phyloP scores from a whole-genome alignment of 1,140 invertebrate species.

The Aphaenogaster floridana region DNA sequence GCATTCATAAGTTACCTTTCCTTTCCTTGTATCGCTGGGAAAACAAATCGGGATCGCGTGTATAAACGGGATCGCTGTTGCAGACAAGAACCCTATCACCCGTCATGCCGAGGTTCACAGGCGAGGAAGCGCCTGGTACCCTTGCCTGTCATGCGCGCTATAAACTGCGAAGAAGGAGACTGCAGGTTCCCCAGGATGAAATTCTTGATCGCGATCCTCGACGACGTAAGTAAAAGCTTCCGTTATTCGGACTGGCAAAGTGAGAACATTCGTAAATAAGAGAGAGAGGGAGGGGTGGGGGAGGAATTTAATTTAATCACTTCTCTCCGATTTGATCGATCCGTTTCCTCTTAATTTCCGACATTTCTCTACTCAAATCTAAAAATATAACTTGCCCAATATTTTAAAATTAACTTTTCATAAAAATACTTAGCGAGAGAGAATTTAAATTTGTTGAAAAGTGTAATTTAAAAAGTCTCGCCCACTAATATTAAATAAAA shows the following conservation, averaged over 20 bases:
- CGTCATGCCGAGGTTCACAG: slow-evolving; percentile 77
- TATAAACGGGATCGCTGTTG: slow-evolving; percentile 44
- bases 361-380: not conserved
- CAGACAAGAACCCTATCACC: slow-evolving; percentile 75
- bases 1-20: not conserved
- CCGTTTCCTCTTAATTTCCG: not conserved
- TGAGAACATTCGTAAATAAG: not conserved
- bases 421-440: not conserved
- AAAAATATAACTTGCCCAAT: not conserved
- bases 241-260: not conserved
- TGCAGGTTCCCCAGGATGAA: slow-evolving; percentile 64
- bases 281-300: not conserved
- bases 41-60: not conserved
- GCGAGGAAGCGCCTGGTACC: slow-evolving; percentile 72
- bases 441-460: not conserved
- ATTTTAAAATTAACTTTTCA: not conserved
- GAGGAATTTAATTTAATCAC: not conserved
- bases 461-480: not conserved
- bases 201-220: slow-evolving; percentile 69
- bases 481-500: not conserved
- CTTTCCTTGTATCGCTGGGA: slow-evolving; percentile 18
- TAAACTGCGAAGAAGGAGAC: slow-evolving; percentile 43
- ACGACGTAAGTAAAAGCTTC: slow-evolving; percentile 70
- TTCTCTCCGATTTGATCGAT: not conserved
- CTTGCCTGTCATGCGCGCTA: not conserved